These are phyloP conservation scores for Eremophila alpestris DNA, from an alignment of 2,797 vertebrate species.

Conservation along the genomic window DNA sequence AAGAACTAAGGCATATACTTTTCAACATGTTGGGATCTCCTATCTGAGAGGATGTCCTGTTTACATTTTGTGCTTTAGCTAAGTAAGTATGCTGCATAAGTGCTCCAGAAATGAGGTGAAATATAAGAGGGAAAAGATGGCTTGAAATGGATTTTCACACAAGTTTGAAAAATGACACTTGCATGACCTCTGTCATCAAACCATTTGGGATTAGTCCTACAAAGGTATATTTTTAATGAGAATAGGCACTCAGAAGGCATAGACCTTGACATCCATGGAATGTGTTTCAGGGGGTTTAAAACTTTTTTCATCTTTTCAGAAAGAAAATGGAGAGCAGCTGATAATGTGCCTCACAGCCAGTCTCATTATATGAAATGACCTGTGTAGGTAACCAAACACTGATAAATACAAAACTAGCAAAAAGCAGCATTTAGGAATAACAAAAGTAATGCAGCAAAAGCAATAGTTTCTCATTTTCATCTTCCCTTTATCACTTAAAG, in stretches of 20 bases:
- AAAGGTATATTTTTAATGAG: conserved; percentile 65
- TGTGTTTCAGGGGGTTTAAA: conserved; percentile 19
- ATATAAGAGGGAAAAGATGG: conserved; percentile 58
- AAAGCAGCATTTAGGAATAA: conserved; percentile 13
- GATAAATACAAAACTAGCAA: conserved; percentile 11
- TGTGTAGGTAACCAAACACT: conserved; percentile 39
- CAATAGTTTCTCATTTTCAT: neutral
- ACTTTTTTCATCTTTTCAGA: conserved; percentile 49
- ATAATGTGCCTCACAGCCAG: conserved; percentile 41
- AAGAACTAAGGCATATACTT: conserved; percentile 72
- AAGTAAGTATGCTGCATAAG: conserved; percentile 70
- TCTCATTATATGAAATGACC: conserved; percentile 47
- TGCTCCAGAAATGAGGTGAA: conserved; percentile 70
- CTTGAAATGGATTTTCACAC: conserved; percentile 76
- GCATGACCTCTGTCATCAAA: conserved; percentile 71
- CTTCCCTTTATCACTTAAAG: neutral
- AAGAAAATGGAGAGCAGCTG: conserved; percentile 37
- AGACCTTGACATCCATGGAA: conserved; percentile 46
- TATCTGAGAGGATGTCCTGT: conserved; percentile 82
- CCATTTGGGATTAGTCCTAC: conserved; percentile 69
- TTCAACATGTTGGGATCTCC: conserved; percentile 76
- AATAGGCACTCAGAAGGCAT: conserved; percentile 46
- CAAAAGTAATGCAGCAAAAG: conserved; percentile 11
- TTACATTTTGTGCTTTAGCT: conserved; percentile 74
- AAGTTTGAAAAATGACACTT: conserved; percentile 77